Evolutionary conservation across 2,888 invertebrate genomes (phyloP).

Genomic region (Drosophila stalkeri): DNA sequence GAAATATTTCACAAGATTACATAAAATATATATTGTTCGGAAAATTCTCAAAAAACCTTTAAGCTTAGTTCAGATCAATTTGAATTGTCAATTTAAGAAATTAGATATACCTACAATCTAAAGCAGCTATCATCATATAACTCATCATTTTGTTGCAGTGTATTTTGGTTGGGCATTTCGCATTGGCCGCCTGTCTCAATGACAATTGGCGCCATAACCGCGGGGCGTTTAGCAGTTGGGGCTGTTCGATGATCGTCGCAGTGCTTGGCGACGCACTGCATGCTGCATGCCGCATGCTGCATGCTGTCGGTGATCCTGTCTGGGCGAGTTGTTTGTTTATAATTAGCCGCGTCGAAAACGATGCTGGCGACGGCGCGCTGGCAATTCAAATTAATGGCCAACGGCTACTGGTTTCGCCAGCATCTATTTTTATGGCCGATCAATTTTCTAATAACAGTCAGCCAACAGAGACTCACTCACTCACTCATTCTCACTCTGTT

Average conservation of each 20-base stretch:
- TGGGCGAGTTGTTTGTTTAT: slow-evolving; percentile 72
- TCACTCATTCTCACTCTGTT: slow-evolving; percentile 16
- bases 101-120: no score
- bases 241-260: not conserved
- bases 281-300: not conserved
- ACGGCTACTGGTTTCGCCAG: slow-evolving; percentile 69
- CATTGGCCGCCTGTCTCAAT: slow-evolving; percentile 59
- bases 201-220: slow-evolving; percentile 77
- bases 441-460: slow-evolving; percentile 65
- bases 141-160: slow-evolving; percentile 30
- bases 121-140: no score
- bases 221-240: slow-evolving; percentile 53
- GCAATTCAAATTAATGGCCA: slow-evolving; percentile 74
- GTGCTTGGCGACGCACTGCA: not conserved
- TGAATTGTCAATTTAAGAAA: no score
- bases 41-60: no score
- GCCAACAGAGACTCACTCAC: not conserved
- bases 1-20: no score
- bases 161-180: slow-evolving; percentile 2
- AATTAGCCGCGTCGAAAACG: slow-evolving; percentile 67
- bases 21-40: no score
- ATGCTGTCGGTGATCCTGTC: slow-evolving; percentile 43
- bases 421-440: slow-evolving; percentile 73
- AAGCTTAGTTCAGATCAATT: no score
- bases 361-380: slow-evolving; percentile 41